Evolutionary conservation across 2,113 vertebrate genomes (phyloP), one percentile per base, ranked within the genome.

Genomic region (Cyprinodon tularosa): DNA sequence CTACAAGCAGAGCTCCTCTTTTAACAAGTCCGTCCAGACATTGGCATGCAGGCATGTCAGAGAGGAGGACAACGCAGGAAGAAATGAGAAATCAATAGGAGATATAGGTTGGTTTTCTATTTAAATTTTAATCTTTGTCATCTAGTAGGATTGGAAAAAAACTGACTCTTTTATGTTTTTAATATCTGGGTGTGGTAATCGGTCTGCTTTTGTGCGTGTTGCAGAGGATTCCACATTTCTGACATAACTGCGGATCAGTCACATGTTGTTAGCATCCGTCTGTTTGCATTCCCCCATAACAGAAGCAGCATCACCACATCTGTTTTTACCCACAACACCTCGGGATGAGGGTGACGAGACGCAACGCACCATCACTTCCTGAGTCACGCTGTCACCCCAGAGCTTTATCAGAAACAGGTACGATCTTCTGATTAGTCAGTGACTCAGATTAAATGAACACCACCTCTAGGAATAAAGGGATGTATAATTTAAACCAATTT

Each of bases 271-370:
- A 65, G 20, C 0, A 20, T 20, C 12, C 73, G 2, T 4, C 5
- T 11, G 71, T 62, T 53, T 64, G 29, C 20, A 36, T 12, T 69
- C n/a, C 10, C 12, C 13, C 59, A 63, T 40, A 69, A 66, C 22
- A 53, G 0, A 40, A 29, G 66, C 50, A 12, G 42, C 78, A 81
- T 80, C 67, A 17, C 0, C 47, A 20, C 17, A 11, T 20, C 10
- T 78, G 80, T 87, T 91, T 88, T 91, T 89, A 89, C 84, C 63
- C 81, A 88, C 44, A 86, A 90, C 81, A 88, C 71, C 66, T 61
- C 0, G 2, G 7, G 45, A 81, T 86, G 81, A 84, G 76, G 85
- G 86, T 8, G 59, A 66, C 74, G 50, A 76, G 60, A 47, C 60
- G 8, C 71, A 44, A 29, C 29, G 29, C 29, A 29, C 29, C 29